Evolutionary conservation across 2,888 invertebrate genomes (phyloP).

Genomic region (Hemistola chrysoprasaria): DNA sequence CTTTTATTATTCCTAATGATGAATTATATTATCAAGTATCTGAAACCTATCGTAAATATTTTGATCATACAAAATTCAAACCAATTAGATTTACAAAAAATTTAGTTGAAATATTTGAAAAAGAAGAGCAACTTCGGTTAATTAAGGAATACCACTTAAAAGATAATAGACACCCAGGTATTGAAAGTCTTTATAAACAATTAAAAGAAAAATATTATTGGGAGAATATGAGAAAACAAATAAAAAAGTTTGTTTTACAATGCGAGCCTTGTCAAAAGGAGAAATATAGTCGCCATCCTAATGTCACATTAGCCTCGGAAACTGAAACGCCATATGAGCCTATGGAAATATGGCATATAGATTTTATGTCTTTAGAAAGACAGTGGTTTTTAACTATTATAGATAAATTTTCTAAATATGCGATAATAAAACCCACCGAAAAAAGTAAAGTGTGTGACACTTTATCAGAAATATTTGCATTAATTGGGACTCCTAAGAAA

Average conservation of each 20-base stretch:
- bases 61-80: constrained; percentile 11
- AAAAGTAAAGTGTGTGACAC: constrained; percentile 24
- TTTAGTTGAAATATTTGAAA: constrained; percentile 9
- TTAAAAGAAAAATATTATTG: constrained; percentile 17
- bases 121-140: constrained; percentile 13
- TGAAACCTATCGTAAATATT: constrained; percentile 7
- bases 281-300: too few relatives aligned
- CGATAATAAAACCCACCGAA: constrained; percentile 17
- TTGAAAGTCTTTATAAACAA: constrained; percentile 14
- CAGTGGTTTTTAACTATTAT: constrained; percentile 26
- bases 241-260: constrained; percentile 5
- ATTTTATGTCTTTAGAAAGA: constrained; percentile 22
- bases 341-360: constrained; percentile 8
- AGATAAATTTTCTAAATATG: constrained; percentile 28
- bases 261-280: too few relatives aligned
- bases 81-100: constrained; percentile 10
- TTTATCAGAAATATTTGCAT: constrained; percentile 22
- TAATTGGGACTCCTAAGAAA: constrained; percentile 22
- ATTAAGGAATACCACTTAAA: constrained; percentile 15
- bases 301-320: too few relatives aligned
- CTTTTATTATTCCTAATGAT: constrained; percentile 17
- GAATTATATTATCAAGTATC: constrained; percentile 13
- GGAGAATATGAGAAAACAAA: constrained; percentile 13
- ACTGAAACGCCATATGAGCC: too few relatives aligned
- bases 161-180: constrained; percentile 11